phyloP scores from a whole-genome alignment of 1,140 invertebrate genomes.

The Apocrypta bakeri region DNA sequence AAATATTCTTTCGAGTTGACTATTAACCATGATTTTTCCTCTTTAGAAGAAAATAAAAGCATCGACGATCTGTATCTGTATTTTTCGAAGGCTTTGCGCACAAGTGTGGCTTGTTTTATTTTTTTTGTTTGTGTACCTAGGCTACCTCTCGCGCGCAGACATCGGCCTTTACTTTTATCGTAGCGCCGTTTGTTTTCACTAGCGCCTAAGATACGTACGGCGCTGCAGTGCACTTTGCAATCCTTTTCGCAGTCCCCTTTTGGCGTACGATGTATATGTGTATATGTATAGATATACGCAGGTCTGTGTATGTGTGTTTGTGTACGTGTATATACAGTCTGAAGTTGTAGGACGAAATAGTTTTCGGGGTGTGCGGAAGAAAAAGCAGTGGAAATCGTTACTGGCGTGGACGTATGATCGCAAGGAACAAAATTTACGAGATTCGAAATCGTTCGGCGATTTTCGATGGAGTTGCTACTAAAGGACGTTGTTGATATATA shows the following conservation, averaged over 20 bases:
- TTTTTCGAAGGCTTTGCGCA: not conserved
- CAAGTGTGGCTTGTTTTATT: not conserved
- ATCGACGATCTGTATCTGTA: not conserved
- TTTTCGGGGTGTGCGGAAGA: not conserved
- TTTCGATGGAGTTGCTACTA: slow-evolving; percentile 11
- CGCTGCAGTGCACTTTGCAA: slow-evolving; percentile 2
- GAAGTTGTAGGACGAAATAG: not conserved
- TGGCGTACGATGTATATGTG: too few relatives aligned
- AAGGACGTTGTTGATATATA: slow-evolving; percentile 39
- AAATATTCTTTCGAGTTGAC: not conserved
- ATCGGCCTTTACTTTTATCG: slow-evolving; percentile 17
- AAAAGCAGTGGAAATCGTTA: slow-evolving; percentile 55
- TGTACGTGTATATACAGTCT: too few relatives aligned
- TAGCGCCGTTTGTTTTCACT: slow-evolving; percentile 20
- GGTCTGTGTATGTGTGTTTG: not conserved
- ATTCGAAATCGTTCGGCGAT: slow-evolving; percentile 18
- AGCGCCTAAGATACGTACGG: not conserved
- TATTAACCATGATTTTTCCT: not conserved
- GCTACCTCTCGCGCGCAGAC: not conserved
- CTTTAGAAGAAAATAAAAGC: not conserved
- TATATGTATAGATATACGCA: not conserved
- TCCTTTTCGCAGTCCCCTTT: slow-evolving; percentile 9
- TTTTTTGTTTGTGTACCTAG: too few relatives aligned
- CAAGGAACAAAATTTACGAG: slow-evolving; percentile 59
- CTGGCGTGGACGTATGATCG: slow-evolving; percentile 60